Evolutionary conservation across 1,140 invertebrate species (phyloP), one percentile per base, ranked within the genome.

Genomic region (Samia ricini): DNA sequence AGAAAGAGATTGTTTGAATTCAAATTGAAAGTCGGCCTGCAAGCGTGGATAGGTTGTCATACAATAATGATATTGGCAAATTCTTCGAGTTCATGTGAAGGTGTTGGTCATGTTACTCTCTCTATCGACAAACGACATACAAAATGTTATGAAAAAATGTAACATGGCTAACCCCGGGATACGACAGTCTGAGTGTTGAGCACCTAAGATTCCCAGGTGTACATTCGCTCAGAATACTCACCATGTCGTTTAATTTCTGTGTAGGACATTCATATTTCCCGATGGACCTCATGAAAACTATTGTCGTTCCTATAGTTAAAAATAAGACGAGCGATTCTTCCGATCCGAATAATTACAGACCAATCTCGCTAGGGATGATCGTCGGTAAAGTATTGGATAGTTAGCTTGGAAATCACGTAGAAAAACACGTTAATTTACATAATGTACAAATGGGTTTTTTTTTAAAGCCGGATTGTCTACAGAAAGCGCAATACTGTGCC

Each of bases 361-460:
- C 63, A 4, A 65, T 65, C 8, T 65, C 58, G 20, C 42, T 65
- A n/a, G 63, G 51, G 12, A 65, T 52, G 12, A 15, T 65, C 2
- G 23, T 60, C 12, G 63, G 58, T 22, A 65, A 60, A 20, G 63
- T 65, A 3, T 23, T 60, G 58, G 63, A 65, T 8, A 50, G 63
- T 49, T 18, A 60, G 63, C 50, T 65, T 65, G 63, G 56, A 48
- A 65, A 29, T 12, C 57, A 49, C n/a, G 19, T 65, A n/a, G 63
- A 60, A 20, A 29, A 18, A n/a, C 26, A 65, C 21, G 56, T 61
- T 12, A 36, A 50, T 2, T 22, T 57, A 4, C 51, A 65, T 18
- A 50, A 64, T 33, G 42, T 18, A 22, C 56, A 64, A 52, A 60
- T 64, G 49, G 63, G 58, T 6, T 65, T 65, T 52, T 29, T 6